Percentiles rank a stretch among this genome's conserved stretches.
Conservation (phyloP, 2,888 invertebrate species). For the Ypsolopha sequella region DNA sequence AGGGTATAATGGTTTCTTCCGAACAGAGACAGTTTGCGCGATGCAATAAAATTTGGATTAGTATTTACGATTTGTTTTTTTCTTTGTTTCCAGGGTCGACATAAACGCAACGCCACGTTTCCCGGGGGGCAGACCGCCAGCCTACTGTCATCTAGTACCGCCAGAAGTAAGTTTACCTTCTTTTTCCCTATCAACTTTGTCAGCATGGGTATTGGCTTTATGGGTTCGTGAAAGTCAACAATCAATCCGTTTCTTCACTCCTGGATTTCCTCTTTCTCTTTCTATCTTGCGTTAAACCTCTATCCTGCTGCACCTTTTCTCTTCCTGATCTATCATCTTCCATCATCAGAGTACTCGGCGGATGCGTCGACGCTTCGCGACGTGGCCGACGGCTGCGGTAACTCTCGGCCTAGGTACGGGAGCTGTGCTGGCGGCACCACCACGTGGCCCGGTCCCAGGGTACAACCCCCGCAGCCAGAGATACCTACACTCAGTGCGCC, state of each 20-base stretch:
- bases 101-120: slow-evolving; percentile 84
- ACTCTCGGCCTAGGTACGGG: slow-evolving; percentile 70
- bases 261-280: too few relatives aligned
- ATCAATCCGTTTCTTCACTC: too few relatives aligned
- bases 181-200: too few relatives aligned
- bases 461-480: slow-evolving; percentile 58
- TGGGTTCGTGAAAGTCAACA: too few relatives aligned
- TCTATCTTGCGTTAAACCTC: too few relatives aligned
- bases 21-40: too few relatives aligned
- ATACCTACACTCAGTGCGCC: slow-evolving; percentile 51
- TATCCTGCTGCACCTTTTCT: too few relatives aligned
- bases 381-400: slow-evolving; percentile 61
- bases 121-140: slow-evolving; percentile 80
- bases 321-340: too few relatives aligned
- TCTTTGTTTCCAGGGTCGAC: slow-evolving; percentile 73
- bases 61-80: neutral
- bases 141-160: slow-evolving; percentile 70
- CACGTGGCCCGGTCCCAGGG: slow-evolving; percentile 67
- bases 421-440: slow-evolving; percentile 70
- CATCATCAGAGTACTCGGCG: slow-evolving; percentile 49
- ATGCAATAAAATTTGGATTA: neutral
- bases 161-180: slow-evolving; percentile 65
- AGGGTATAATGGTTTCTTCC: too few relatives aligned
- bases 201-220: too few relatives aligned
- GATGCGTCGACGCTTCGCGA: slow-evolving; percentile 60